A percentile compares a stretch with the other conserved stretches of the same genome.
Conservation (phyloP, 2,797 vertebrate genomes). For the Poeciliopsis paucimaculata region DNA sequence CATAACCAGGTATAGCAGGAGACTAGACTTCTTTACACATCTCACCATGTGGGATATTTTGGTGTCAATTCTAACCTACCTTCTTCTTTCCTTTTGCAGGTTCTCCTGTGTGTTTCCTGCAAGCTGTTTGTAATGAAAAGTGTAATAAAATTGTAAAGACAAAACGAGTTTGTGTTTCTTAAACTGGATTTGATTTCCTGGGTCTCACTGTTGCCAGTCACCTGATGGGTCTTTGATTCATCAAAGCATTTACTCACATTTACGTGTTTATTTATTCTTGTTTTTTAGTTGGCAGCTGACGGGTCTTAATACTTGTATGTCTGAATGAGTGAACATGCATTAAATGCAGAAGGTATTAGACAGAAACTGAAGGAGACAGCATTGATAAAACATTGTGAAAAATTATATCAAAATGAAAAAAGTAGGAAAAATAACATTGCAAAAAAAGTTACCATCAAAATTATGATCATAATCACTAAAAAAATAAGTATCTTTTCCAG, state of each 20-base stretch:
- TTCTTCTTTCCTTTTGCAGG: constrained; percentile 52
- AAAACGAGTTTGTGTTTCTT: constrained; percentile 13
- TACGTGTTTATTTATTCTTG: not conserved
- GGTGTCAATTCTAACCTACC: constrained; percentile 1
- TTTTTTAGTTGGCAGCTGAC: not conserved
- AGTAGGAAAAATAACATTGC: not conserved
- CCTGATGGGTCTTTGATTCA: not conserved
- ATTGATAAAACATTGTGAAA: not conserved
- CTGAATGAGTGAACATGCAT: not conserved
- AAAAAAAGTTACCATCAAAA: not conserved
- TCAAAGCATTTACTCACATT: not conserved
- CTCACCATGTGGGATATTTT: not conserved
- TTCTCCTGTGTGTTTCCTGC: constrained; percentile 56
- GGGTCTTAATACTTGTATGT: not conserved
- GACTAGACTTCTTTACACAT: not conserved
- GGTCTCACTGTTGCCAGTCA: not conserved
- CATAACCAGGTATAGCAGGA: constrained; percentile 79
- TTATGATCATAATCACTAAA: not conserved
- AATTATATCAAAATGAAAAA: not conserved
- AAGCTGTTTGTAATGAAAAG: constrained; percentile 70
- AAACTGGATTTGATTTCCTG: not conserved
- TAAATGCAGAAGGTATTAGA: not conserved
- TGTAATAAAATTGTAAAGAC: constrained; percentile 75
- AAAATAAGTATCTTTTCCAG: not conserved
- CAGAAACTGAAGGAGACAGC: not conserved